Evolutionary conservation across 2,888 invertebrate species (phyloP).

Genomic region (Cordylochernes scorpioides): DNA sequence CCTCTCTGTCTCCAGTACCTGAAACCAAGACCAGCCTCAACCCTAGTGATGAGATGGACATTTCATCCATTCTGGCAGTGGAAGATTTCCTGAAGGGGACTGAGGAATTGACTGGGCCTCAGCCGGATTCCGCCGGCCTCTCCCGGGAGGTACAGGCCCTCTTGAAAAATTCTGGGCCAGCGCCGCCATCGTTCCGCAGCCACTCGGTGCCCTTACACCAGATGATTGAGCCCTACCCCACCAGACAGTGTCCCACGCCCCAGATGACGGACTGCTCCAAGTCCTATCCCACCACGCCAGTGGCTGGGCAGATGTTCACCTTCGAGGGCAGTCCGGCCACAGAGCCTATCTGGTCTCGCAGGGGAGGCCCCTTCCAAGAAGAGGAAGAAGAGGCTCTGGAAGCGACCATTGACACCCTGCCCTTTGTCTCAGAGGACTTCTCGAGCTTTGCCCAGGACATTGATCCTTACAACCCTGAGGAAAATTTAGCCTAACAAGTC

Average conservation of each 20-base stretch:
- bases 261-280: slow-evolving; percentile 5
- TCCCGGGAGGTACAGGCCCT: slow-evolving; percentile 9
- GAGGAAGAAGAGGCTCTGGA: too few relatives aligned
- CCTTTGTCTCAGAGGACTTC: too few relatives aligned
- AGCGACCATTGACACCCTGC: too few relatives aligned
- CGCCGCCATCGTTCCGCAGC: slow-evolving; percentile 28
- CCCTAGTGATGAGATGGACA: too few relatives aligned
- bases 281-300: slow-evolving; percentile 13
- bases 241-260: not conserved
- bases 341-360: too few relatives aligned
- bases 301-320: slow-evolving; percentile 10
- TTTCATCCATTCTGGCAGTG: not conserved
- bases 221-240: slow-evolving; percentile 20
- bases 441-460: too few relatives aligned
- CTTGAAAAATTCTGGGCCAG: slow-evolving; percentile 4
- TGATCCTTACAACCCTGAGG: too few relatives aligned
- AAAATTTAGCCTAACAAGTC: too few relatives aligned
- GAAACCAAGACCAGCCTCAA: slow-evolving; percentile 8
- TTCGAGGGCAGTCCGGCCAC: too few relatives aligned
- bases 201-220: slow-evolving; percentile 50
- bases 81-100: not conserved
- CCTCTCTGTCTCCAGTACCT: slow-evolving; percentile 16
- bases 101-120: not conserved
- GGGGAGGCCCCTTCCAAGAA: too few relatives aligned
- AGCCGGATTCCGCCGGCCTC: not conserved